These are phyloP conservation scores for Asarcornis scutulata DNA, from an alignment of 2,113 vertebrate genomes.

Conservation along the genomic window DNA sequence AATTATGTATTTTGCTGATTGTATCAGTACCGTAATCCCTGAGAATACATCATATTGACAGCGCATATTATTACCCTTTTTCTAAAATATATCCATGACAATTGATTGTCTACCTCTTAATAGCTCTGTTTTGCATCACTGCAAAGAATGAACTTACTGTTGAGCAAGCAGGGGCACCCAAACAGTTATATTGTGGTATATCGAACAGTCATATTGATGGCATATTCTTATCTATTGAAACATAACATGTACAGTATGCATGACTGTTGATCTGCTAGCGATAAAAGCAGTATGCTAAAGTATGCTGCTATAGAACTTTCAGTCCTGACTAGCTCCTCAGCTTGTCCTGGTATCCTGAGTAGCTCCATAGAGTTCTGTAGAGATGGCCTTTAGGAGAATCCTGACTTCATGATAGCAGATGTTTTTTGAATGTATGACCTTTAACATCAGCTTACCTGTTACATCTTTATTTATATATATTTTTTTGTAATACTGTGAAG, in stretches of 20 bases:
- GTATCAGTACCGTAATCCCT: background rate
- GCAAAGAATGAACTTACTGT: background rate
- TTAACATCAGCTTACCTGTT: background rate
- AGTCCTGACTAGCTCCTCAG: background rate
- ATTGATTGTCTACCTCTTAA: slow-evolving; percentile 35
- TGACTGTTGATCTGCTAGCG: background rate
- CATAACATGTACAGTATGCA: background rate
- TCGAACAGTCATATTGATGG: background rate
- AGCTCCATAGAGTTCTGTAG: background rate
- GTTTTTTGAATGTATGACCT: background rate
- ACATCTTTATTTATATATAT: background rate
- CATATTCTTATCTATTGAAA: background rate
- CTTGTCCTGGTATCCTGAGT: background rate
- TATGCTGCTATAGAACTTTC: background rate
- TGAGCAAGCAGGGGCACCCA: background rate
- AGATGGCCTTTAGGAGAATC: background rate
- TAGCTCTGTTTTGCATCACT: background rate
- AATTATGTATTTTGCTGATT: background rate
- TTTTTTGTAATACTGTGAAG: background rate
- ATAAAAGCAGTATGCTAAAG: background rate
- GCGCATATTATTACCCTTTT: slow-evolving; percentile 19
- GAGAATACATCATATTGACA: background rate
- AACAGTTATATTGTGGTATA: background rate
- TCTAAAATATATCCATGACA: background rate
- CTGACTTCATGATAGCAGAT: background rate